These are phyloP conservation scores for Lasioglossum figueresi DNA, from an alignment of 2,888 invertebrate species.

Conservation along the genomic window DNA sequence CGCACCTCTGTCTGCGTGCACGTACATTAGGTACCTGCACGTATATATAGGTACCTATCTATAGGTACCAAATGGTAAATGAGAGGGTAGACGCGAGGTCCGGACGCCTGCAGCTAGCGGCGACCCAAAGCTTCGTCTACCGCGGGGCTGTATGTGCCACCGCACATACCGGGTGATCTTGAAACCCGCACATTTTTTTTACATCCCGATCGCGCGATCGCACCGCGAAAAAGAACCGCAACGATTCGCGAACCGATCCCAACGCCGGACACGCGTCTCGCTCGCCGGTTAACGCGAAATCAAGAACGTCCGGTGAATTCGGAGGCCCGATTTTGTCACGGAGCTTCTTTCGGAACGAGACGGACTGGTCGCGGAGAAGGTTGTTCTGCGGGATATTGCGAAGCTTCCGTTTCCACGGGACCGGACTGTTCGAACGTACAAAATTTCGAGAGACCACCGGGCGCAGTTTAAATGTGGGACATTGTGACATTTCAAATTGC, in stretches of 20 bases:
- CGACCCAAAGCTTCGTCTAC: constrained; percentile 84
- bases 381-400: background rate
- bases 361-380: background rate
- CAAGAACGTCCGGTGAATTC: background rate
- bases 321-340: background rate
- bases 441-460: background rate
- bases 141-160: constrained; percentile 81
- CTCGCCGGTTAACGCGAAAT: no score
- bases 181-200: constrained; percentile 56
- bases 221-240: background rate
- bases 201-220: background rate
- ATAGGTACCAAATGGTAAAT: constrained; percentile 84
- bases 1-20: constrained; percentile 68
- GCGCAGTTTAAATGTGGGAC: background rate
- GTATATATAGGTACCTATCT: constrained; percentile 81
- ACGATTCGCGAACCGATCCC: background rate
- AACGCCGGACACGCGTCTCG: background rate
- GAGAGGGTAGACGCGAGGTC: constrained; percentile 83
- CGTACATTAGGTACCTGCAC: constrained; percentile 71
- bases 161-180: constrained; percentile 78
- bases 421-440: background rate
- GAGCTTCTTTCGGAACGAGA: background rate
- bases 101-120: constrained; percentile 84
- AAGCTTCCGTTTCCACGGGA: background rate
- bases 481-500: background rate